These are phyloP conservation scores for Cyrtorhinus lividipennis DNA, from an alignment of 1,140 invertebrate genomes.

Conservation along the genomic window DNA sequence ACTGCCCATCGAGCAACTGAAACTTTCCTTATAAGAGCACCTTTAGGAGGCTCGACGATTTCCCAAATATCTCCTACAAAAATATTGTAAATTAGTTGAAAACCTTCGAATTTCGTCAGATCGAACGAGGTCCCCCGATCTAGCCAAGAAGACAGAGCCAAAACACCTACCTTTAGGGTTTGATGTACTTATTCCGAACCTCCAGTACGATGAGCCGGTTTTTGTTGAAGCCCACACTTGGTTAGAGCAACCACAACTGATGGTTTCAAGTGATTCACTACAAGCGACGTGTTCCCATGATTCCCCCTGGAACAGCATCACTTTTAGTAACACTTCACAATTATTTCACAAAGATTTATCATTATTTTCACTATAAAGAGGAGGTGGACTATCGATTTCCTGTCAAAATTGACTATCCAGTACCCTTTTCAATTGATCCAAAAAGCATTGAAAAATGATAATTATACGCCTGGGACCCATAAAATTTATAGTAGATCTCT, in stretches of 20 bases:
- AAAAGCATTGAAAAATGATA: too few species aligned
- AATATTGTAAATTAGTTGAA: conserved; percentile 10
- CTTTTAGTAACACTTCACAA: too few species aligned
- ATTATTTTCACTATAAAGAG: too few species aligned
- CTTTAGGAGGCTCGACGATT: conserved; percentile 45
- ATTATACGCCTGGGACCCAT: too few species aligned
- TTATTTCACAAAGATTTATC: too few species aligned
- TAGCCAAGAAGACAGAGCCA: too few species aligned
- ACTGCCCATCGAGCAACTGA: conserved; percentile 53
- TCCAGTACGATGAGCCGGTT: conserved; percentile 68
- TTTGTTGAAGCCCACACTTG: conserved; percentile 74
- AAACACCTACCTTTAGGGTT: conserved; percentile 46
- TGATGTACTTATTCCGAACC: conserved; percentile 47
- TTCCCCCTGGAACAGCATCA: conserved; percentile 44
- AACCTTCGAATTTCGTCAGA: too few species aligned
- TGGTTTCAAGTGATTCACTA: conserved; percentile 56
- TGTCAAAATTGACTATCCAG: too few species aligned
- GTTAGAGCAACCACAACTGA: conserved; percentile 47
- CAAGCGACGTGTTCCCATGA: conserved; percentile 66
- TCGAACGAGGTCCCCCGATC: too few species aligned
- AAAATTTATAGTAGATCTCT: too few species aligned
- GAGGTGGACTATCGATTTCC: too few species aligned
- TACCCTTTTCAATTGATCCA: too few species aligned
- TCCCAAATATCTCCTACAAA: conserved; percentile 38
- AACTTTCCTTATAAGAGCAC: conserved; percentile 56